These are phyloP conservation scores for Drosophila neonasuta DNA, from an alignment of 2,888 invertebrate species.

Conservation along the genomic window DNA sequence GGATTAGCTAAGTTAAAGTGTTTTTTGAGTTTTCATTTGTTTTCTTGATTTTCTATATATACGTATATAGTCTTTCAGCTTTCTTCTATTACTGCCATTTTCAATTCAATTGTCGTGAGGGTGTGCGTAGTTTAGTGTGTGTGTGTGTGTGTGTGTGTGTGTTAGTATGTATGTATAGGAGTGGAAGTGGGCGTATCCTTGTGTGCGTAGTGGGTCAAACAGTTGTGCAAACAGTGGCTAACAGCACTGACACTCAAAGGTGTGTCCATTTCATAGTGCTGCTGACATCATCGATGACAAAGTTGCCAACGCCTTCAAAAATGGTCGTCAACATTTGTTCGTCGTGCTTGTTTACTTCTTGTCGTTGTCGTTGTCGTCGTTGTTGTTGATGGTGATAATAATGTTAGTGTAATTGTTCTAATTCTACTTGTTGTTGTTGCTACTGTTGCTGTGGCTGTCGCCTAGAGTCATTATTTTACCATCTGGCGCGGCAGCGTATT, in stretches of 20 bases:
- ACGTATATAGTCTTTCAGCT: not conserved
- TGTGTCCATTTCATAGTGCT: slow-evolving; percentile 64
- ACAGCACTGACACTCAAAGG: slow-evolving; percentile 68
- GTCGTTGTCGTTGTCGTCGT: slow-evolving; percentile 12
- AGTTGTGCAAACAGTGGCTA: slow-evolving; percentile 67
- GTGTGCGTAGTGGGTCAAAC: slow-evolving; percentile 50
- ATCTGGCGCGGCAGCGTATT: slow-evolving; percentile 74
- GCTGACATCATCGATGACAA: slow-evolving; percentile 73
- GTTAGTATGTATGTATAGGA: slow-evolving; percentile 7
- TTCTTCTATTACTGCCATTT: slow-evolving; percentile 13
- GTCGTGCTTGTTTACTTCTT: slow-evolving; percentile 16
- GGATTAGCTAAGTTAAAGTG: slow-evolving; percentile 46
- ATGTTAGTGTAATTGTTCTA: slow-evolving; percentile 25
- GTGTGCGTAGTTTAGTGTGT: not conserved
- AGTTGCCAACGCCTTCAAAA: slow-evolving; percentile 69
- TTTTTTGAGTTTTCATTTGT: slow-evolving; percentile 15
- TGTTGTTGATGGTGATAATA: slow-evolving; percentile 20
- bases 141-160: not conserved
- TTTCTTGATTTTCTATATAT: not conserved
- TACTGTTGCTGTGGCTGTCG: slow-evolving; percentile 21
- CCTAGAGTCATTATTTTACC: slow-evolving; percentile 29
- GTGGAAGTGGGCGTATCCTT: slow-evolving; percentile 14
- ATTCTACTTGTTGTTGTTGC: slow-evolving; percentile 8
- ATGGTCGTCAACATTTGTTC: slow-evolving; percentile 47
- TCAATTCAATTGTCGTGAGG: slow-evolving; percentile 47